Evolutionary conservation across 2,888 invertebrate species (phyloP).

Genomic region (Phengaris alcon): DNA sequence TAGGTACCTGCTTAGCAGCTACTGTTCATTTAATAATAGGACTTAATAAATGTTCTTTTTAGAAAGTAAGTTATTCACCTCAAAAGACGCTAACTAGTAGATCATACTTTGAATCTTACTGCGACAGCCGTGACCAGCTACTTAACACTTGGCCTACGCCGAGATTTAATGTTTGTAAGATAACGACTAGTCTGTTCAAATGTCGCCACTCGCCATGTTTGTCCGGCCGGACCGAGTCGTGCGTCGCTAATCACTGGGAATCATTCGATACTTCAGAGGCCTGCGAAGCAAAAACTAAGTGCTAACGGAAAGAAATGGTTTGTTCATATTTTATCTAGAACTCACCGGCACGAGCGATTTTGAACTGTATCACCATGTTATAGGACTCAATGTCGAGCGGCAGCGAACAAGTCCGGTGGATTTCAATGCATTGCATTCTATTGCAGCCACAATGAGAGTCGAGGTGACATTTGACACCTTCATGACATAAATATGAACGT

Average conservation of each 20-base stretch:
- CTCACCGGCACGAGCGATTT: slow-evolving; percentile 41
- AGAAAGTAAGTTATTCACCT: slow-evolving; percentile 11
- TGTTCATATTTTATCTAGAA: slow-evolving; percentile 59
- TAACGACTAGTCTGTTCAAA: slow-evolving; percentile 44
- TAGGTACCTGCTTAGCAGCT: too few species aligned
- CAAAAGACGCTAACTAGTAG: not conserved
- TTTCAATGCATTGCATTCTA: slow-evolving; percentile 70
- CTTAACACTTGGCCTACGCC: slow-evolving; percentile 47
- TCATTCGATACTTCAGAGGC: slow-evolving; percentile 62
- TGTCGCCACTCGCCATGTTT: slow-evolving; percentile 45
- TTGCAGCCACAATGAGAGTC: slow-evolving; percentile 65
- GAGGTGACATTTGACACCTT: slow-evolving; percentile 72
- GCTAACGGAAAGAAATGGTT: slow-evolving; percentile 74
- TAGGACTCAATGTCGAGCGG: slow-evolving; percentile 47
- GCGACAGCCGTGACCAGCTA: slow-evolving; percentile 48
- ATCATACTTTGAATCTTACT: slow-evolving; percentile 44
- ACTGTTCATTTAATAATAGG: not conserved
- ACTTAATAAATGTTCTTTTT: not conserved
- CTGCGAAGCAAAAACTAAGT: slow-evolving; percentile 58
- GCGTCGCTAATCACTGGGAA: slow-evolving; percentile 63
- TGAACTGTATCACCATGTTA: slow-evolving; percentile 38
- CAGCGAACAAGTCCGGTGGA: slow-evolving; percentile 66
- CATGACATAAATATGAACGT: slow-evolving; percentile 60
- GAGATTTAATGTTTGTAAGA: slow-evolving; percentile 50
- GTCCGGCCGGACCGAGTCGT: slow-evolving; percentile 51